Evolutionary conservation across 1,140 invertebrate species (phyloP).

Genomic region (Musca vetustissima): DNA sequence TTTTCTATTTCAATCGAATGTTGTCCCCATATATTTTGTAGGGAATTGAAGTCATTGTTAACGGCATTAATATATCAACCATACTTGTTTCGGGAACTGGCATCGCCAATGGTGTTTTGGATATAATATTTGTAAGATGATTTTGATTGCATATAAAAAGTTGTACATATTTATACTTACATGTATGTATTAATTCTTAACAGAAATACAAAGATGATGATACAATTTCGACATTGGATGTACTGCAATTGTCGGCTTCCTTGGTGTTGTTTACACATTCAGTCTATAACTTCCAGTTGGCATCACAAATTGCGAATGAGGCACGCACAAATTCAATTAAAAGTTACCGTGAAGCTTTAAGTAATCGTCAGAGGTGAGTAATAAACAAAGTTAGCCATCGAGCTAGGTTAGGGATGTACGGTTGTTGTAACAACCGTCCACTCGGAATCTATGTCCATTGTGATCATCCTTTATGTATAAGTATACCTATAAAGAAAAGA

Average conservation of each 20-base stretch:
- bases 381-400: background rate
- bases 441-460: too few relatives aligned
- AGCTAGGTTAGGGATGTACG: too few relatives aligned
- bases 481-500: too few relatives aligned
- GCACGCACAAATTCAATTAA: background rate
- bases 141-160: background rate
- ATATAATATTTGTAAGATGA: slow-evolving; percentile 40
- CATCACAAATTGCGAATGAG: slow-evolving; percentile 23
- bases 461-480: too few relatives aligned
- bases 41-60: slow-evolving; percentile 33
- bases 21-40: background rate
- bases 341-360: slow-evolving; percentile 30
- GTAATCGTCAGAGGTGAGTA: slow-evolving; percentile 27
- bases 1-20: background rate
- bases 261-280: slow-evolving; percentile 46
- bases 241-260: slow-evolving; percentile 43
- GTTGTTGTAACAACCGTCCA: too few relatives aligned
- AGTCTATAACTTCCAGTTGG: slow-evolving; percentile 43
- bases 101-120: slow-evolving; percentile 39
- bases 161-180: too few relatives aligned
- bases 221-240: slow-evolving; percentile 31
- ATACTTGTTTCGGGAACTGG: slow-evolving; percentile 44
- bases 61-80: slow-evolving; percentile 42
- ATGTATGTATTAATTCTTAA: background rate
- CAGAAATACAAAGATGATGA: slow-evolving; percentile 42